A percentile compares a stretch with the other conserved stretches of the same genome.
Conservation (phyloP, 2,113 vertebrate genomes). For the Neodontobutis hainanensis region DNA sequence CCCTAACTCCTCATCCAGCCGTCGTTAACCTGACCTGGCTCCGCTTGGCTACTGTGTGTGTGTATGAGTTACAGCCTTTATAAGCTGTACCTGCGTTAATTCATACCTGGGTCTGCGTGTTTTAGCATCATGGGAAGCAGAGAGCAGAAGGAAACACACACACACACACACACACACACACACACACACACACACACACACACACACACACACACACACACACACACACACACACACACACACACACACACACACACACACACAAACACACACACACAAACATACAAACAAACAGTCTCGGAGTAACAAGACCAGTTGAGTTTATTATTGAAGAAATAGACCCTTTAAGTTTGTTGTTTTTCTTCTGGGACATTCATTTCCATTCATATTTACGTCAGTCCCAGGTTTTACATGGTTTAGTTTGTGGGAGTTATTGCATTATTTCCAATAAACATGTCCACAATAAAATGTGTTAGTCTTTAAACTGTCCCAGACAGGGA, state of each 20-base stretch:
- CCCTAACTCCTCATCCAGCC: slow-evolving; percentile 32
- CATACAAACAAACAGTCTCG: no score
- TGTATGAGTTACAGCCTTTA: slow-evolving; percentile 22
- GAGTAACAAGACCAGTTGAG: no score
- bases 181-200: no score
- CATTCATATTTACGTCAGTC: no score
- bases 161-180: not conserved
- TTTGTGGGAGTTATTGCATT: not conserved
- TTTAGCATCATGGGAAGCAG: slow-evolving; percentile 34
- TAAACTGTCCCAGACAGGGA: not conserved
- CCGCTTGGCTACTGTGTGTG: slow-evolving; percentile 61
- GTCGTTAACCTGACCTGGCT: slow-evolving; percentile 55
- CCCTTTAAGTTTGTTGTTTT: no score
- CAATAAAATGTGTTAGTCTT: not conserved
- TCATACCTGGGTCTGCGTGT: slow-evolving; percentile 39
- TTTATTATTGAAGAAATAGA: no score
- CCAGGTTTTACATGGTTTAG: no score
- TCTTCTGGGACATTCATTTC: no score
- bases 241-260: no score
- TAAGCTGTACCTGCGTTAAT: slow-evolving; percentile 38
- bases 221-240: no score
- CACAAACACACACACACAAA: no score
- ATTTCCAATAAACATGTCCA: not conserved
- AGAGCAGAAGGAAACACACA: slow-evolving; percentile 2
- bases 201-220: no score